phyloP scores from a whole-genome alignment of 2,113 vertebrate genomes.

The Balaeniceps rex region DNA sequence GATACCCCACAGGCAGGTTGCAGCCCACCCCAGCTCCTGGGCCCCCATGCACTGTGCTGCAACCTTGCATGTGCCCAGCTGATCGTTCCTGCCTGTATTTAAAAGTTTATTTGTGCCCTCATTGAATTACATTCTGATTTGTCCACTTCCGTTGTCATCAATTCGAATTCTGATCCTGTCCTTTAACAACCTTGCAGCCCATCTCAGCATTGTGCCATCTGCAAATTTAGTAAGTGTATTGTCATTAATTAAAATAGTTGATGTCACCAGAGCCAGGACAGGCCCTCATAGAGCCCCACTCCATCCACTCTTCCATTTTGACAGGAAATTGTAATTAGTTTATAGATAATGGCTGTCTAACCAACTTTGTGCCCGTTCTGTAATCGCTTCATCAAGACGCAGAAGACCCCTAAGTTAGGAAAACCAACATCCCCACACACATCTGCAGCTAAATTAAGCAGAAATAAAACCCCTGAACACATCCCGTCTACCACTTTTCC shows the following conservation, averaged over 20 bases:
- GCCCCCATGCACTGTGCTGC: rapidly evolving
- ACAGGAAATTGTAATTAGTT: neutral
- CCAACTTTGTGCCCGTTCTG: neutral
- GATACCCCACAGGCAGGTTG: neutral
- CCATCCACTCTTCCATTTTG: neutral
- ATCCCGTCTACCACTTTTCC: neutral
- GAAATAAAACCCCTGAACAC: neutral
- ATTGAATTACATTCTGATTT: neutral
- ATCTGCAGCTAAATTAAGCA: neutral
- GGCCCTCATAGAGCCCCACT: neutral
- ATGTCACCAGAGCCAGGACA: neutral
- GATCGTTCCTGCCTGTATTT: neutral
- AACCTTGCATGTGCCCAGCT: rapidly evolving
- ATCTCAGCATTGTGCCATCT: neutral
- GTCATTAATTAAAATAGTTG: neutral
- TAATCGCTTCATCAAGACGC: neutral
- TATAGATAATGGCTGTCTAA: neutral
- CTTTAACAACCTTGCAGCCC: neutral
- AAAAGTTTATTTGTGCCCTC: neutral
- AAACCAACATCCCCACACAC: neutral
- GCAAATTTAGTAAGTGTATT: neutral
- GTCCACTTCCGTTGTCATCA: neutral
- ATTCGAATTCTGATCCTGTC: neutral
- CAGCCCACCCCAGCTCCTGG: neutral
- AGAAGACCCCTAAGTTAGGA: neutral